Conservation (phyloP, 2,797 vertebrate species). For the Eidolon dupreanum region DNA sequence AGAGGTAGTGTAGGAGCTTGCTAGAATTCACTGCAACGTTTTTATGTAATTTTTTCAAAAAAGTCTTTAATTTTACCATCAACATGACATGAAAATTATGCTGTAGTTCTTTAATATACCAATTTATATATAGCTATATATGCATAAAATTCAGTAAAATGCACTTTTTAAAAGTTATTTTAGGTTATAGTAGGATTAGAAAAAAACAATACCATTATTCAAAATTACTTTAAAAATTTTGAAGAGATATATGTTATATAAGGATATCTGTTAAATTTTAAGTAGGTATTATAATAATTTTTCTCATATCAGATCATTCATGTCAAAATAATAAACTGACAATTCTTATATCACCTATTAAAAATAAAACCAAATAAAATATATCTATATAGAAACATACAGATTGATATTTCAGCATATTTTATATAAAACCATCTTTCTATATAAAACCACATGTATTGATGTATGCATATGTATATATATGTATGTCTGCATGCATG, state of each 20-base stretch:
- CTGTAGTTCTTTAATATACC: not conserved
- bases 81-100: not conserved
- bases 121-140: not conserved
- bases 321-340: not conserved
- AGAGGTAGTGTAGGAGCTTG: not conserved
- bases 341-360: not conserved
- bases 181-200: not conserved
- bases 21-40: not conserved
- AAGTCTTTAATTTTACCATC: not conserved
- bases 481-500: not conserved
- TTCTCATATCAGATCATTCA: not conserved
- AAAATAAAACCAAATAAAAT: not conserved
- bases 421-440: not conserved
- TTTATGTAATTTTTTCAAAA: not conserved
- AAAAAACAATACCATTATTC: not conserved
- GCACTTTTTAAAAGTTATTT: not conserved
- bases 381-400: not conserved
- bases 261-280: not conserved
- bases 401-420: not conserved
- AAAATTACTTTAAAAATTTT: not conserved
- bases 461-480: not conserved
- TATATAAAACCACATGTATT: not conserved
- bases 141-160: not conserved
- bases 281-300: not conserved
- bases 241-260: not conserved